phyloP scores from a whole-genome alignment of 2,113 vertebrate genomes.

The Gallinago paraguaiae region DNA sequence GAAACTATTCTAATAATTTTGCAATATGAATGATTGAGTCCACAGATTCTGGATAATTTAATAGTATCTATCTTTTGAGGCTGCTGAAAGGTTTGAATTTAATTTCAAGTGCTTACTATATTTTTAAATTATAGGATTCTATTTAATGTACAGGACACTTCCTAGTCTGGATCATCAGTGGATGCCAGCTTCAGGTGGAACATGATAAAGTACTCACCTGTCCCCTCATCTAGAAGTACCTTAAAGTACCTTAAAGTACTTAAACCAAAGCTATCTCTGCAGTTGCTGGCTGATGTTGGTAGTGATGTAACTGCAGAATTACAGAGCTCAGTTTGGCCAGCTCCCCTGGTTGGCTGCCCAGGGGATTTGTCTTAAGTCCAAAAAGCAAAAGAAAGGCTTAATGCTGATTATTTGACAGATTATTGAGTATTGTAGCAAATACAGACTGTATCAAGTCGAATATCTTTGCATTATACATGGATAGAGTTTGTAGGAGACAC shows the following conservation, averaged over 20 bases:
- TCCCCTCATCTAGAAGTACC: background rate
- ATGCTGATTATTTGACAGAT: background rate
- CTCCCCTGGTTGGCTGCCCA: background rate
- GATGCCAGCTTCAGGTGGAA: background rate
- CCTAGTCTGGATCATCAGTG: background rate
- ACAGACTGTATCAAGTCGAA: background rate
- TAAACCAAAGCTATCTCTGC: background rate
- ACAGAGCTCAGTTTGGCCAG: background rate
- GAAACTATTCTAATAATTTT: background rate
- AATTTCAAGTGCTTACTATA: background rate
- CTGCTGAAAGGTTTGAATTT: background rate
- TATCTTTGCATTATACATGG: background rate
- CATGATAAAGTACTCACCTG: background rate
- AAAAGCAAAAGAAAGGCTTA: background rate
- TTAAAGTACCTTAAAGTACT: background rate
- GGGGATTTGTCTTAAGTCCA: background rate
- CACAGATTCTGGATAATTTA: background rate
- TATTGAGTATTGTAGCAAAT: background rate
- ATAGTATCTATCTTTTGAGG: background rate
- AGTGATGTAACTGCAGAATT: background rate
- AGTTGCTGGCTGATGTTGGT: accelerated
- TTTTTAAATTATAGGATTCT: background rate
- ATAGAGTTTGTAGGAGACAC: background rate
- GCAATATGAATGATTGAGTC: background rate
- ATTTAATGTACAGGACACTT: accelerated